Conservation (phyloP, 2,797 vertebrate genomes). For the Momotus momota region DNA sequence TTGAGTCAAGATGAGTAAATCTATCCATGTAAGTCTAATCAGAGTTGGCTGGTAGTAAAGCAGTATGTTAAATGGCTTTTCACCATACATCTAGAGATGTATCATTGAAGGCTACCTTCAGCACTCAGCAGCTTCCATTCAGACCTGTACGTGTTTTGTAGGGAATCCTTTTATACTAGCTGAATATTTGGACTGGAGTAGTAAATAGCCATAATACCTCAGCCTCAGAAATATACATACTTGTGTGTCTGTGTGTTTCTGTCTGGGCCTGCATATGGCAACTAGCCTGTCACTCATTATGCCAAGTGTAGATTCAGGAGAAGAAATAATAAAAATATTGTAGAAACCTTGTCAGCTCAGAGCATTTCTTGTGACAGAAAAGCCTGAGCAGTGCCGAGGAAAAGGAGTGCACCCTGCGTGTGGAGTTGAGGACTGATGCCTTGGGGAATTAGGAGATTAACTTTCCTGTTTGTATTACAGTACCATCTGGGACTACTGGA, state of each 20-base stretch:
- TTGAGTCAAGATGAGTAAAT: not conserved
- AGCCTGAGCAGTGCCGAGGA: not conserved
- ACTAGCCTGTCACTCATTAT: not conserved
- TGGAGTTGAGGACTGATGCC: not conserved
- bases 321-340: not conserved
- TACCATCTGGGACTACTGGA: not conserved
- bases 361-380: not conserved
- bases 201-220: not conserved
- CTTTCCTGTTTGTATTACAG: not conserved
- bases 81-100: not conserved
- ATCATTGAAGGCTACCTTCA: not conserved
- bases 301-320: not conserved
- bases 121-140: not conserved
- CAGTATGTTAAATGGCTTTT: not conserved
- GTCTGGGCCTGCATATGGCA: not conserved
- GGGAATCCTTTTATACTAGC: not conserved
- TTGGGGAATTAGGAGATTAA: slow-evolving; percentile 9
- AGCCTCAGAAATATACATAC: not conserved
- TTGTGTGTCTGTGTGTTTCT: not conserved
- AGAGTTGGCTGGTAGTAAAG: not conserved
- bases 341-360: not conserved
- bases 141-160: not conserved
- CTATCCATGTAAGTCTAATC: not conserved
- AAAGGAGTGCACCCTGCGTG: not conserved
- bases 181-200: not conserved